Base-by-base conservation (phyloP, 2,888 invertebrate species). In the Drosophila nr. medialis region DNA sequence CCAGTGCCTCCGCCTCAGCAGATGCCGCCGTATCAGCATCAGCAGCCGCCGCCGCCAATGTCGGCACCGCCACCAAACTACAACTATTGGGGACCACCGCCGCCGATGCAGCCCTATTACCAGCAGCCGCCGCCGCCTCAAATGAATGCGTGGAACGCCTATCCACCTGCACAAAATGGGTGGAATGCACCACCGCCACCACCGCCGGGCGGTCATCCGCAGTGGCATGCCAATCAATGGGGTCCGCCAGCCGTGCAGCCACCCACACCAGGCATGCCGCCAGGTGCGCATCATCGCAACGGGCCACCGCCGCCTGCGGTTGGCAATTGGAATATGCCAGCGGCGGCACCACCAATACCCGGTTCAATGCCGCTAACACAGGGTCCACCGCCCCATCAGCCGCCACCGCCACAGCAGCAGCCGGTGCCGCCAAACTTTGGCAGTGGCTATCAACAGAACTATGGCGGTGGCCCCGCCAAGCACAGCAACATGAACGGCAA, bases 401-500 rank as follows among this genome's bases (percentile, higher is more conserved):
- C 62, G 15, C 78, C 77, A 51, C 83, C 76, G 4, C 68, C 79
- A 29, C 75, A 66, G 29, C 75, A 67, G 53, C 82, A 79, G 48
- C 77, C 66, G 11, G 70, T 75, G 3, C 88, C 86, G 4, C 83
- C 87, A 2, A 92, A 89, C 62, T 92, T 92, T 63, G 97, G 60
- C 94, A 95, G 65, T 69, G 96, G 96, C 51, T 97, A 97, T 92
- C 97, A 97, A 83, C 97, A 97, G 91, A 95, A 95, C 68, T 97
- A 96, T 91, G 95, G 96, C 1, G 98, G 97, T 32, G 98, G 98
- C 1, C 97, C 98, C 0, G 95, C 97, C 93, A 95, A 97, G 75
- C 96, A 96, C 32, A 80, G 62, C 54, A 91, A 95, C 94, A 93
- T 95, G 94, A 91, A 95, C 95, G 70, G 83, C 38, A 96, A 90